Conservation (phyloP, 2,797 vertebrate species). For the Sebastes iracundus region DNA sequence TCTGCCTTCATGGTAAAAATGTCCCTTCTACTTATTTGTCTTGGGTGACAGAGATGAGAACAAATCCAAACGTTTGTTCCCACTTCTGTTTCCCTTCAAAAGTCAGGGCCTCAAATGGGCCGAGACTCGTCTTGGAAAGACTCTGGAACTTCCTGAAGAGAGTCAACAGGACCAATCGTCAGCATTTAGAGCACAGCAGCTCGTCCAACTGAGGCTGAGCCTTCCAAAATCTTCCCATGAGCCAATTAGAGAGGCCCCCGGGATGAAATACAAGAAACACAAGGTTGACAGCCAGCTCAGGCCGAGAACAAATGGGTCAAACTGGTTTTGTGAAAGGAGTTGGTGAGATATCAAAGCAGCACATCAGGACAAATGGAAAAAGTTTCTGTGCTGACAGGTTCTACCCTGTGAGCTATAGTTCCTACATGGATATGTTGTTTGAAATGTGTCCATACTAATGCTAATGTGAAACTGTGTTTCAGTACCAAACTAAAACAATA, state of each 20-base stretch:
- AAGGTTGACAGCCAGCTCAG: not conserved
- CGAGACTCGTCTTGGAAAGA: not conserved
- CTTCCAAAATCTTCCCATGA: not conserved
- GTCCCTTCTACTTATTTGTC: conserved; percentile 12
- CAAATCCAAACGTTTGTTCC: conserved; percentile 17
- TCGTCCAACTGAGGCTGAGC: not conserved
- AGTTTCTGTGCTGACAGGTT: not conserved
- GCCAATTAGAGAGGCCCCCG: not conserved
- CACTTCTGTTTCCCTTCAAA: conserved; percentile 15
- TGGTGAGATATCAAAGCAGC: not conserved
- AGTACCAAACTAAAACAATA: not conserved
- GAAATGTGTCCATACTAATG: not conserved
- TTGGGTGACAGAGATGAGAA: conserved; percentile 3
- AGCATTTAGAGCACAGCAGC: not conserved
- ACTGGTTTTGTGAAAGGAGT: not conserved
- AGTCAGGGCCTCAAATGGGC: not conserved
- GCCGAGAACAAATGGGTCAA: not conserved
- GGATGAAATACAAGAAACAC: not conserved
- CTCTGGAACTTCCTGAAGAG: conserved; percentile 7
- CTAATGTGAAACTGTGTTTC: not conserved
- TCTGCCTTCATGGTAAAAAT: not conserved
- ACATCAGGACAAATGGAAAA: not conserved
- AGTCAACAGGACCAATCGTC: not conserved
- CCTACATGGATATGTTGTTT: not conserved
- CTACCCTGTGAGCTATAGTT: not conserved